Conservation (phyloP, 2,113 vertebrate species). For the Rhabdomys dilectus region DNA sequence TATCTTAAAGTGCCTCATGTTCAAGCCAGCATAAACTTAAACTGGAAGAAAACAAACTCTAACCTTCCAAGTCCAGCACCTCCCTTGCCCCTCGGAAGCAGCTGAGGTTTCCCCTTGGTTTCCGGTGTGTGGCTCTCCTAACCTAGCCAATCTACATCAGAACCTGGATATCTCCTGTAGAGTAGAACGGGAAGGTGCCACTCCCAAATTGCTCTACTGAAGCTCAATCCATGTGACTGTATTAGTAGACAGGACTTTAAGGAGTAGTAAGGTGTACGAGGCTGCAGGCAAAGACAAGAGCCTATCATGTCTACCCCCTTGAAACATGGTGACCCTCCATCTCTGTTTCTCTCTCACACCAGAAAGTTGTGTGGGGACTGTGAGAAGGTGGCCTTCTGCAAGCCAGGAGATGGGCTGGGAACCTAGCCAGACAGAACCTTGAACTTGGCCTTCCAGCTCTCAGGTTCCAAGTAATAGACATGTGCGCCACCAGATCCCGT, state of each 20-base stretch:
- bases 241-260: neutral
- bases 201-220: neutral
- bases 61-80: neutral
- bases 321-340: neutral
- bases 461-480: neutral
- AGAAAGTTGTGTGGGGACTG: neutral
- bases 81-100: neutral
- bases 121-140: neutral
- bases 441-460: neutral
- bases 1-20: neutral
- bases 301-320: neutral
- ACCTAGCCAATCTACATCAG: neutral
- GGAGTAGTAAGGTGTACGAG: neutral
- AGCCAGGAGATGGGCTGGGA: neutral
- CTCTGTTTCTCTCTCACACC: neutral
- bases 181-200: neutral
- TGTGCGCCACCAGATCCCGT: neutral
- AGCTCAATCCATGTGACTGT: accelerated
- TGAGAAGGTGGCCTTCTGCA: neutral
- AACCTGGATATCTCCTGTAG: neutral
- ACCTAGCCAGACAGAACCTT: neutral
- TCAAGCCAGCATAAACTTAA: neutral
- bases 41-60: neutral
- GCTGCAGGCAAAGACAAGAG: no score
- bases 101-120: neutral